A percentile compares a stretch with the other conserved stretches of the same genome.
Evolutionary conservation across 2,888 invertebrate genomes (phyloP).

Genomic region (Ptycholaimellus sp.): DNA sequence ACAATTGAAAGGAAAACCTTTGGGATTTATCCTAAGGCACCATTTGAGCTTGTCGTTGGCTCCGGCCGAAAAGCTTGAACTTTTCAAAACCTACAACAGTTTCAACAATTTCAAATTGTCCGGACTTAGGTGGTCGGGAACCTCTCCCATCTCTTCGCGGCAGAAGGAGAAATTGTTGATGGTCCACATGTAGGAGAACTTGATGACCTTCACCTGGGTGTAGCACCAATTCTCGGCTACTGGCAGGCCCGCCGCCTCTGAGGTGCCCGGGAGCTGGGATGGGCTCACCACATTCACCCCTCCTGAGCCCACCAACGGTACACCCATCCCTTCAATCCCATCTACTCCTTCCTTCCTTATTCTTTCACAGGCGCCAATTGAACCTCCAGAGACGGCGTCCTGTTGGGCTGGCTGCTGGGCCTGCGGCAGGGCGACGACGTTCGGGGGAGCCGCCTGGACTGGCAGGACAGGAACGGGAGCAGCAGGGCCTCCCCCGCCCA

Average conservation of each 20-base stretch:
- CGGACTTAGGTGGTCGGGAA: constrained; percentile 87
- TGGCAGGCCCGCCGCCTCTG: constrained; percentile 38
- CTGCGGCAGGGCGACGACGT: too few relatives aligned
- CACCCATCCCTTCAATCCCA: too few relatives aligned
- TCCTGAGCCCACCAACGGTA: too few relatives aligned
- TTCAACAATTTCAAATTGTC: constrained; percentile 80
- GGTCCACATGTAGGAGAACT: constrained; percentile 99
- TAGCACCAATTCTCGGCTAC: constrained; percentile 99
- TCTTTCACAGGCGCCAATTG: too few relatives aligned
- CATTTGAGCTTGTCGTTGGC: constrained; percentile 99
- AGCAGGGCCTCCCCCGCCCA: too few relatives aligned
- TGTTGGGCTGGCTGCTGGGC: too few relatives aligned
- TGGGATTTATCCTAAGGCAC: constrained; percentile 98
- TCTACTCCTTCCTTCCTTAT: too few relatives aligned
- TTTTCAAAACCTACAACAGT: constrained; percentile 61
- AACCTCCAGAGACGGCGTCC: too few relatives aligned
- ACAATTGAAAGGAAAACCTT: constrained; percentile 39
- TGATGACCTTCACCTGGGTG: constrained; percentile 99
- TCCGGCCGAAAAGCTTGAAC: constrained; percentile 96
- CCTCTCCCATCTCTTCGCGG: constrained; percentile 99
- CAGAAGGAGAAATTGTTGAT: constrained; percentile 99
- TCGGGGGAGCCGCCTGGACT: too few relatives aligned
- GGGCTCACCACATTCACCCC: too few relatives aligned
- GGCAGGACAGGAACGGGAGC: too few relatives aligned
- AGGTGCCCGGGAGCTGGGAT: constrained; percentile 40